Base-by-base conservation (phyloP, 2,113 vertebrate genomes). In the Glaucomys volans region DNA sequence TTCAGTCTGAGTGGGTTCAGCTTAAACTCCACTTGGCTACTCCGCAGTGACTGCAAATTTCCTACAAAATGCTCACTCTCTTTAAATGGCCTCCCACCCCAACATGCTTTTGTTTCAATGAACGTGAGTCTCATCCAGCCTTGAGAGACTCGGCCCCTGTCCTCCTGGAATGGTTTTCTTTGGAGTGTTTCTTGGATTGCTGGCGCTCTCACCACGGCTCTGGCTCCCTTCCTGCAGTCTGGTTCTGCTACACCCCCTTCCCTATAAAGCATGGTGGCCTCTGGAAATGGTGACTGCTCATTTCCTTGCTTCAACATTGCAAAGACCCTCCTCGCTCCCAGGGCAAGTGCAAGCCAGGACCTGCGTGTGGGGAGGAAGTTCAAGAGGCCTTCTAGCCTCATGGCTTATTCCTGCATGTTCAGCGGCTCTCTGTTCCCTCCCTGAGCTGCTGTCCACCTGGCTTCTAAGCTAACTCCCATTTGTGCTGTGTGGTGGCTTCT, bases 351-450 rank as follows among this genome's bases (percentile, higher is more conserved):
- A 4, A 2, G 11, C 52, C 0, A 13, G 40, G 0, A 3, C 22
- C n/a, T 0, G 0, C 4, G 5, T n/a, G 47, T 17, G 0, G 0
- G 0, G 3, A 10, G 47, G n/a, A n/a, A 22, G 79, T 28, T 32
- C 26, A 0, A 0, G 32, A 22, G 47, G 12, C 35, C 1, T 17
- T 28, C 18, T n/a, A 5, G 59, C 74, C 8, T 6, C 28, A 11
- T 8, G 16, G 3, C 77, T 8, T 4, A 26, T 6, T 44, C 10
- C 16, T 4, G 4, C 22, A 26, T 11, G 18, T 1, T 7, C n/a
- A 76, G 67, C 28, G 35, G 5, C 57, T 17, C 11, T 17, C 0
- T 7, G 74, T 5, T n/a, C 32, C 35, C 71, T 3, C n/a, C 35
- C 71, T 3, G 0, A 8, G 4, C 18, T 11, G 30, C 72, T 22